Conservation (phyloP, 2,888 invertebrate species). For the Epirrita christyi region DNA sequence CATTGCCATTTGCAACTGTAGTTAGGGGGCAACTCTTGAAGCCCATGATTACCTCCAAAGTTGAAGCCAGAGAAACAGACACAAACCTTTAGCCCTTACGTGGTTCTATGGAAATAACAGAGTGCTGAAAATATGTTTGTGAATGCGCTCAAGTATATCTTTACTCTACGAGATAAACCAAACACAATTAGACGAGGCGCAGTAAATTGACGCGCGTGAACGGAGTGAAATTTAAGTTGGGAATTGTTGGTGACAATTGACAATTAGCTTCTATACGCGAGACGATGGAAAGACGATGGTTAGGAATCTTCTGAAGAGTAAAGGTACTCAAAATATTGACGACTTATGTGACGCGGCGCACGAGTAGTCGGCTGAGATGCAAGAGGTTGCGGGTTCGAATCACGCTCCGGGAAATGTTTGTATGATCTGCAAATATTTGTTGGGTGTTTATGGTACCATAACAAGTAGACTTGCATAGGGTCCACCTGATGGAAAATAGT, state of each 20-base stretch:
- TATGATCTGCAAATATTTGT: too few species aligned
- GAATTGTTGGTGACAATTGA: conserved; percentile 1
- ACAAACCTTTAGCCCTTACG: not conserved
- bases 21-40: too few species aligned
- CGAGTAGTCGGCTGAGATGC: too few species aligned
- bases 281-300: not conserved
- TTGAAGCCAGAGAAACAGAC: not conserved
- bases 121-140: not conserved
- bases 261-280: not conserved
- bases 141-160: not conserved
- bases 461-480: too few species aligned
- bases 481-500: too few species aligned
- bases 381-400: too few species aligned
- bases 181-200: not conserved
- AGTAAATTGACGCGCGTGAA: conserved; percentile 1
- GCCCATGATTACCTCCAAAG: not conserved
- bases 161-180: not conserved
- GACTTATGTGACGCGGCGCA: too few species aligned
- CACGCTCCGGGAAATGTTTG: too few species aligned
- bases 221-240: conserved; percentile 11
- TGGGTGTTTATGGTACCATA: too few species aligned
- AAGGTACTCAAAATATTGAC: too few species aligned
- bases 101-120: not conserved
- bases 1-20: too few species aligned
- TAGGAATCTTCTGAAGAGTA: too few species aligned